Percentiles rank a stretch among this genome's conserved stretches.
phyloP scores from a whole-genome alignment of 1,140 invertebrate genomes.

The Diplogasteroides magnus region DNA sequence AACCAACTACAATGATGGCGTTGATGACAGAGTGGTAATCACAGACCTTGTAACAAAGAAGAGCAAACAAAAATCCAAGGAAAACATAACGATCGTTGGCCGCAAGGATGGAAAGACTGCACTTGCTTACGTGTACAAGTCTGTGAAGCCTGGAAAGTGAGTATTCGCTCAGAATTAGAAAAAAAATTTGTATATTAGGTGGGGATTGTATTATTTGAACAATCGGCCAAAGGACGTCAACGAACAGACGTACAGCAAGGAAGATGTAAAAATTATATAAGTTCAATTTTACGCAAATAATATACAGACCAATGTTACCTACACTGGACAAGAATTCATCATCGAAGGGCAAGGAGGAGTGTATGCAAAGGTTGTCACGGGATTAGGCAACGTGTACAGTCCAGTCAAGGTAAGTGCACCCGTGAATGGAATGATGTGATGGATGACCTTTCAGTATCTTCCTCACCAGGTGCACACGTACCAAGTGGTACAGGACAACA shows the following conservation, averaged over 20 bases:
- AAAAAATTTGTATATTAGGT: constrained; percentile 17
- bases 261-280: not conserved
- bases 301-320: not conserved
- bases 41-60: constrained; percentile 16
- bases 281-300: not conserved
- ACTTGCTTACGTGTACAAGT: constrained; percentile 20
- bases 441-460: too few relatives aligned
- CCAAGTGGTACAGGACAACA: constrained; percentile 62
- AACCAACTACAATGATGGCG: constrained; percentile 6
- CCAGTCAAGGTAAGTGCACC: too few relatives aligned
- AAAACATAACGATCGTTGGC: too few relatives aligned
- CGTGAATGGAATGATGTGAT: too few relatives aligned
- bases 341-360: constrained; percentile 33
- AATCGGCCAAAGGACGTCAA: constrained; percentile 5
- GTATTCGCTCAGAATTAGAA: constrained; percentile 10
- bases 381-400: not conserved
- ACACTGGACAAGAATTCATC: not conserved
- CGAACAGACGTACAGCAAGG: not conserved
- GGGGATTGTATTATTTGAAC: constrained; percentile 24
- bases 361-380: constrained; percentile 9
- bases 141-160: constrained; percentile 31
- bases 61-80: not conserved
- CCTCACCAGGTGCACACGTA: constrained; percentile 3
- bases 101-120: constrained; percentile 10
- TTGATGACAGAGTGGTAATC: constrained; percentile 9